Evolutionary conservation across 1,140 invertebrate genomes (phyloP).

Genomic region (Panagrolaimus sp.): DNA sequence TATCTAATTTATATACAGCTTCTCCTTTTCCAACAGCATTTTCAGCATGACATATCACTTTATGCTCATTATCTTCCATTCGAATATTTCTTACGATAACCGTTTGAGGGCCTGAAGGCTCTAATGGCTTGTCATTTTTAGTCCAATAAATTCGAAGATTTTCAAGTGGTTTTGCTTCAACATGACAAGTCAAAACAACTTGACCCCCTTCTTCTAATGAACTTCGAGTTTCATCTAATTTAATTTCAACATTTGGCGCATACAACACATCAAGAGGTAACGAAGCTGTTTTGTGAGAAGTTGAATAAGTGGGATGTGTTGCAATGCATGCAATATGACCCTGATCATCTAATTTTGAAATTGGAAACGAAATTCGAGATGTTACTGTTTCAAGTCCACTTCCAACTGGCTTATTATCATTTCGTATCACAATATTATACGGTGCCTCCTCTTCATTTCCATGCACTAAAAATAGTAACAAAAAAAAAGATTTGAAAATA

Average conservation of each 20-base stretch:
- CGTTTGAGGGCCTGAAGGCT: conserved; percentile 15
- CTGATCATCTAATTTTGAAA: conserved; percentile 20
- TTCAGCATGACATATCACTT: conserved; percentile 22
- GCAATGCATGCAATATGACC: conserved; percentile 22
- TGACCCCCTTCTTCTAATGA: conserved; percentile 21
- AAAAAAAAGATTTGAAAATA: neutral
- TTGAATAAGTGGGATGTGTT: conserved; percentile 21
- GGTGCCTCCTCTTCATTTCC: conserved; percentile 7
- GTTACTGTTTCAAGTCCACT: neutral
- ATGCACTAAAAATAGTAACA: neutral
- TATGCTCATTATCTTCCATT: conserved; percentile 27
- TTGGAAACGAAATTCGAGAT: conserved; percentile 10
- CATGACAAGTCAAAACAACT: conserved; percentile 22
- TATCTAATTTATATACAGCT: conserved; percentile 19
- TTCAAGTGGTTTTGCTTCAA: conserved; percentile 22
- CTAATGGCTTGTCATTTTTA: conserved; percentile 15
- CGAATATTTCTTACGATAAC: conserved; percentile 19
- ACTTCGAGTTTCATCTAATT: conserved; percentile 22
- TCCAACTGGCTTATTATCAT: neutral
- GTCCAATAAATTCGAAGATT: conserved; percentile 24
- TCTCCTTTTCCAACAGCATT: conserved; percentile 22
- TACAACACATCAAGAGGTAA: conserved; percentile 21
- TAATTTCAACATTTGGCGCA: conserved; percentile 24
- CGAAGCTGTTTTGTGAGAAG: neutral
- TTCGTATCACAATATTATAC: neutral